Base-by-base conservation (phyloP, 2,888 invertebrate species). In the Clanis bilineata region DNA sequence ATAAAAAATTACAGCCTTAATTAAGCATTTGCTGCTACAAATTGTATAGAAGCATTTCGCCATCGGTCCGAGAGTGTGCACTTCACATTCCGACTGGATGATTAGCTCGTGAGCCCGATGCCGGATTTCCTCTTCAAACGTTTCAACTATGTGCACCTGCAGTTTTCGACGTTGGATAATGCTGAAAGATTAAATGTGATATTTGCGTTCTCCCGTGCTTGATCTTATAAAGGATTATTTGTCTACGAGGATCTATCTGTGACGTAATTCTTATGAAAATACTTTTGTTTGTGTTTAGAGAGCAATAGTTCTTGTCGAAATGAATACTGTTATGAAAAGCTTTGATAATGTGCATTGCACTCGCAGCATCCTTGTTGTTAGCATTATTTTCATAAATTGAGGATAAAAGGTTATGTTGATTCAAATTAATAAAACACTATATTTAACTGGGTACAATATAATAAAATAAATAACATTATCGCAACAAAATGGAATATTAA, bases 61-160 rank as follows among this genome's bases (percentile, higher is more conserved):
- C 28, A 51, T 51, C 51, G 32, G 51, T 51, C 51, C 64, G 70
- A 74, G 51, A 74, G 51, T 51, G 74, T 63, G 74, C 74, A 67
- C 76, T 74, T 70, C 73, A 71, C 77, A 76, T 82, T 78, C 77
- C 80, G 65, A 62, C 73, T 73, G 77, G 80, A 80, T 82, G 81
- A 83, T 85, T 85, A 83, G 79, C 73, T 72, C 60, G 62, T 60
- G 32, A 51, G 51, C 32, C 32, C 51, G 51, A 32, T 32, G 51
- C 51, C 60, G 63, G 64, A 59, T 59, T 62, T 59, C 56, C 67
- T 58, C 61, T 62, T 58, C 57, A 61, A 64, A 57, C 64, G 70
- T 58, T 65, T 63, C 66, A 63, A 69, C 68, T 70, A 70, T 70
- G 68, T 66, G 66, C 79, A 80, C 77, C 76, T 79, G 65, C 51